A percentile compares a stretch with the other conserved stretches of the same genome.
These are phyloP conservation scores for Stichopus chloronotus DNA, from an alignment of 35 echinoderm and acorn worm genomes.

Conservation along the genomic window DNA sequence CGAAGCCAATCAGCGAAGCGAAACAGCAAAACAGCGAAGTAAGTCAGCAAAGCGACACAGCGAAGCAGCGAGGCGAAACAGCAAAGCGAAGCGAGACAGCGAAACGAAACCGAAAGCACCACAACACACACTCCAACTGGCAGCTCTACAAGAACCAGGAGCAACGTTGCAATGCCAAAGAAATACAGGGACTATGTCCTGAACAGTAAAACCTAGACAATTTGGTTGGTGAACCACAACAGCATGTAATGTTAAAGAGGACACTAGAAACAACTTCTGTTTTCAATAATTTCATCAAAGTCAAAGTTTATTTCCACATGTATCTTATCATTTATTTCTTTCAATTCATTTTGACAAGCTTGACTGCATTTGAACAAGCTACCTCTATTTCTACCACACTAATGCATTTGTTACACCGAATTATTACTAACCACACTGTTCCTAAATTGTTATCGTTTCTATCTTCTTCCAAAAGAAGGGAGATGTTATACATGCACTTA, in stretches of 20 bases:
- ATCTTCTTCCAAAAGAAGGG: too few species aligned
- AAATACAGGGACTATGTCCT: conserved; percentile 21
- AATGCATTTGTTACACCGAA: too few species aligned
- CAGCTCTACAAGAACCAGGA: neutral
- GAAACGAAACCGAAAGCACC: neutral
- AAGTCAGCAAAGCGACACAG: neutral
- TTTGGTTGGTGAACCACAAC: neutral
- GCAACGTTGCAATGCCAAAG: conserved; percentile 26
- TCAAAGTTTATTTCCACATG: neutral
- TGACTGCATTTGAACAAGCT: neutral
- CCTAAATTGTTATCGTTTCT: too few species aligned
- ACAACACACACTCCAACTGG: neutral
- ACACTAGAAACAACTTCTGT: neutral
- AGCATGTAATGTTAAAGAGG: neutral
- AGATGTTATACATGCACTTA: neutral
- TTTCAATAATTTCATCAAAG: neutral
- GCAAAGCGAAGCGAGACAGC: neutral
- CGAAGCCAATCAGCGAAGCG: conserved; percentile 1
- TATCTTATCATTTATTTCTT: neutral
- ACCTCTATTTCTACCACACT: too few species aligned
- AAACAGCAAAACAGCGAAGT: conserved; percentile 3
- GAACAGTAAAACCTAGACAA: conserved; percentile 1
- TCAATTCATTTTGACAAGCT: neutral
- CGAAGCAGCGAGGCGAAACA: neutral
- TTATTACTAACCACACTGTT: too few species aligned